Evolutionary conservation across 2,113 vertebrate genomes (phyloP).

Genomic region (Ciconia boyciana): DNA sequence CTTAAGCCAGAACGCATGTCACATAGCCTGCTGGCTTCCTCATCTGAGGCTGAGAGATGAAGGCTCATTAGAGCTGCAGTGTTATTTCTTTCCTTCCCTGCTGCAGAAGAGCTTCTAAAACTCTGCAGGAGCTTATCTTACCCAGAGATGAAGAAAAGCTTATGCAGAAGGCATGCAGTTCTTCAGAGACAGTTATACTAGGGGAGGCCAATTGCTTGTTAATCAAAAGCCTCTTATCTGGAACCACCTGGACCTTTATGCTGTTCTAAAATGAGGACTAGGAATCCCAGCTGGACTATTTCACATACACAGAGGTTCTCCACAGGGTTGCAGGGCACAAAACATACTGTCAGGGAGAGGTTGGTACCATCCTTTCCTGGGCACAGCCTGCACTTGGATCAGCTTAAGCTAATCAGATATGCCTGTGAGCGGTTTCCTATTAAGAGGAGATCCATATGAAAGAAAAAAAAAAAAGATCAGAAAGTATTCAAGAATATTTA

Average conservation of each 20-base stretch:
- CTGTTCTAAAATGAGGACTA: neutral
- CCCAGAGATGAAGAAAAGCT: neutral
- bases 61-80: constrained; percentile 10
- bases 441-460: neutral
- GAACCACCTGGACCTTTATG: constrained; percentile 26
- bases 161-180: constrained; percentile 6
- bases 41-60: neutral
- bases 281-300: neutral
- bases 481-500: neutral
- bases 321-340: neutral
- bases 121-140: constrained; percentile 44
- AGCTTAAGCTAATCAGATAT: neutral
- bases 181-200: neutral
- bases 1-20: neutral
- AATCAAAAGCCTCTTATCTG: constrained; percentile 63
- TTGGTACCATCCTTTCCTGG: neutral
- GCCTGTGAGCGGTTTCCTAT: neutral
- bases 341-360: neutral
- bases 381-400: neutral
- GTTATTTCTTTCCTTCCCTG: constrained; percentile 19
- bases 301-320: neutral
- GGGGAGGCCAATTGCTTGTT: constrained; percentile 16
- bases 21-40: neutral
- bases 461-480: neutral
- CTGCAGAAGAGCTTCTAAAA: constrained; percentile 45